A percentile compares a stretch with the other conserved stretches of the same genome.
These are phyloP conservation scores for Mustela lutreola DNA, from an alignment of 2,113 vertebrate species.

Conservation along the genomic window DNA sequence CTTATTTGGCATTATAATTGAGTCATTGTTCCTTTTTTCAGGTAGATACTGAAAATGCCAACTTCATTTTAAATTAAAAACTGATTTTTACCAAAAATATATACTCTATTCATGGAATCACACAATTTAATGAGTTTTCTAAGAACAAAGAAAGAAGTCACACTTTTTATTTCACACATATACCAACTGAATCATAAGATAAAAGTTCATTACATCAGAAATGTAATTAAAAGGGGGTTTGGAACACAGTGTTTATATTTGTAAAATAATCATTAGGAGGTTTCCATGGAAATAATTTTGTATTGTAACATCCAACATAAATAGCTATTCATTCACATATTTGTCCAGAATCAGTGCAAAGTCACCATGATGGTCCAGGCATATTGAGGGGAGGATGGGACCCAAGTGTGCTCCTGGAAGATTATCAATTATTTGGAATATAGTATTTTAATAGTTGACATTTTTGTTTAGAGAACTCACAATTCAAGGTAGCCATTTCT, in stretches of 20 bases:
- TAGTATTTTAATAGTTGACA: neutral
- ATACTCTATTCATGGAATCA: neutral
- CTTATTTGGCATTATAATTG: neutral
- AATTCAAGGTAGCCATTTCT: neutral
- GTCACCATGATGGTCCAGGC: neutral
- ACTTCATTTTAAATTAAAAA: constrained; percentile 54
- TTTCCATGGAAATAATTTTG: constrained; percentile 20
- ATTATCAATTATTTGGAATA: constrained; percentile 28
- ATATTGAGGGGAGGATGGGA: neutral
- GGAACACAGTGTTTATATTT: neutral
- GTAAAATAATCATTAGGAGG: neutral
- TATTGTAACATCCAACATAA: neutral
- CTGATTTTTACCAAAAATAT: neutral
- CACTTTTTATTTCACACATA: constrained; percentile 46
- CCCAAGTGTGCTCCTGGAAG: neutral
- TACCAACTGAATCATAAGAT: constrained; percentile 8
- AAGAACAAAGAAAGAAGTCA: constrained; percentile 27
- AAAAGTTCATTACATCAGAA: constrained; percentile 28
- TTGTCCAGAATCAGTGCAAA: neutral
- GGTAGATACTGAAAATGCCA: neutral
- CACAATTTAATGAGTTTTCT: constrained; percentile 50
- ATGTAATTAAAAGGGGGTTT: neutral
- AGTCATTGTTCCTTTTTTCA: constrained; percentile 7
- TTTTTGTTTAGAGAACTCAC: neutral
- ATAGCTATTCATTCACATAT: neutral